phyloP scores from a whole-genome alignment of 2,113 vertebrate genomes.

The human (Homo sapiens) region GRCh38 chr2:65231001-65231500 shows the following conservation, averaged over 20 bases:
- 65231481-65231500: neutral
- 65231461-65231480: neutral
- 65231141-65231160: slow-evolving; percentile 16
- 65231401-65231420: slow-evolving; percentile 6
- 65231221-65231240: slow-evolving; percentile 25
- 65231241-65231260: neutral
- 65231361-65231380: neutral
- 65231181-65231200: slow-evolving; percentile 48
- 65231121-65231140: slow-evolving; percentile 13
- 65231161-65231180: slow-evolving; percentile 10
- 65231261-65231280: neutral
- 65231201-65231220: slow-evolving; percentile 1
- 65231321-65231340: slow-evolving; percentile 23
- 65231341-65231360: neutral
- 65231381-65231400: neutral
- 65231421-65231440: slow-evolving; percentile 17
- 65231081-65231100: neutral
- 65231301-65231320: slow-evolving; percentile 32
- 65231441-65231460: slow-evolving; percentile 43
- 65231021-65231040: too few species aligned
- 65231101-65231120: slow-evolving; percentile 35
- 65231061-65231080: neutral
- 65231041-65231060: too few species aligned
- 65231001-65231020: too few species aligned
- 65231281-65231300: neutral